Conservation (phyloP, 2,797 vertebrate species). For the Pseudochromis fuscus region DNA sequence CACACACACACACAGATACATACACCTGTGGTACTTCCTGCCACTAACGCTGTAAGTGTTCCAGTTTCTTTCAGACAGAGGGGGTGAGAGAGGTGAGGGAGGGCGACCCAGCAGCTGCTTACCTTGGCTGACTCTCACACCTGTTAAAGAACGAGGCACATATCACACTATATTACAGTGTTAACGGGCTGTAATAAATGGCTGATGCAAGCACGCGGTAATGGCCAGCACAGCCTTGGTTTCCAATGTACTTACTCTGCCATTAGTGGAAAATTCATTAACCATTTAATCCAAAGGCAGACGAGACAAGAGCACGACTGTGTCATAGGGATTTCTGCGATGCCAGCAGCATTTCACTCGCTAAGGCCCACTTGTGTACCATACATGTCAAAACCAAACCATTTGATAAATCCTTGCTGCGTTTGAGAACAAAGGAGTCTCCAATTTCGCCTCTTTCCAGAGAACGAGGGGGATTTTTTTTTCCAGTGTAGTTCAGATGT, state of each 20-base stretch:
- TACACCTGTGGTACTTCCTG: slow-evolving; percentile 79
- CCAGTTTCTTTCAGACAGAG: slow-evolving; percentile 76
- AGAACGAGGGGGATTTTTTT: slow-evolving; percentile 21
- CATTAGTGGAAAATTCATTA: slow-evolving; percentile 54
- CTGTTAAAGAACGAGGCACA: slow-evolving; percentile 69
- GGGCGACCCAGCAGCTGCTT: slow-evolving; percentile 82
- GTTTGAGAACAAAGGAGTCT: slow-evolving; percentile 34
- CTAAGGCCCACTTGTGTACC: slow-evolving; percentile 33
- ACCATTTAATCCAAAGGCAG: slow-evolving; percentile 36
- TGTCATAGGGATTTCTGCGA: slow-evolving; percentile 12
- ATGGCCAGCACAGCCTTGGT: slow-evolving; percentile 47
- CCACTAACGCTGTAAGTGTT: slow-evolving; percentile 78
- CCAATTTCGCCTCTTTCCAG: slow-evolving; percentile 39
- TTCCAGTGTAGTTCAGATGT: slow-evolving; percentile 45
- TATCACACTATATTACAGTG: slow-evolving; percentile 46
- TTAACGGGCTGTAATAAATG: slow-evolving; percentile 62
- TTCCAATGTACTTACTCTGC: slow-evolving; percentile 27
- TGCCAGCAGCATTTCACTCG: slow-evolving; percentile 24
- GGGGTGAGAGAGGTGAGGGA: slow-evolving; percentile 71
- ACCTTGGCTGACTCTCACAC: slow-evolving; percentile 82
- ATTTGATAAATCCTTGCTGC: slow-evolving; percentile 38
- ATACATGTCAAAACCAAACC: slow-evolving; percentile 36
- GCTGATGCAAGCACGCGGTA: slow-evolving; percentile 78
- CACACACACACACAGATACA: slow-evolving; percentile 38
- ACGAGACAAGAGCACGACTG: slow-evolving; percentile 18